Base-by-base conservation (phyloP, 1,140 invertebrate species). In the Zophobas atratus region DNA sequence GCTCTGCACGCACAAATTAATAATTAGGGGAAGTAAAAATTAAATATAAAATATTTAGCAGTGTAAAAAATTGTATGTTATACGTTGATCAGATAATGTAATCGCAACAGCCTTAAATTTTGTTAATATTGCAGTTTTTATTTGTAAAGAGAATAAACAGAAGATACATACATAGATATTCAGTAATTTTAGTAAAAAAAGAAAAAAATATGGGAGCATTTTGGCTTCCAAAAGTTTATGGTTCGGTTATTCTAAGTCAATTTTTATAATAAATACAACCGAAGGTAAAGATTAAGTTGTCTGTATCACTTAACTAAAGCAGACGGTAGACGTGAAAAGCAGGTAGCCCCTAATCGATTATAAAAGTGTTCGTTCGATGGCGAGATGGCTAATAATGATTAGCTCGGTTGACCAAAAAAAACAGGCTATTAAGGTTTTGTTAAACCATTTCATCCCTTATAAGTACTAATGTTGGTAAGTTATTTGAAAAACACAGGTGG, bases 271-370 rank as follows among this genome's bases (percentile, higher is more conserved):
- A 73, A 73, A 51, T 1, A 70, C 32, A 32, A 46, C 6, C 46
- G 2, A 67, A 67, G 41, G 20, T 34, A 53, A 39, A n/a, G 49
- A 79, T 79, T 79, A 70, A 79, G 77, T 79, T 74, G 73, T 79
- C 73, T 72, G 43, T 32, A 35, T 60, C 36, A 38, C 56, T 39
- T 3, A 20, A 46, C 76, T 75, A 60, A 57, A 41, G 43, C 72
- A 75, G 77, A 76, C 76, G 77, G 72, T 70, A 55, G 55, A 56
- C 71, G 70, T 72, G 74, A 70, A 36, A 36, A 51, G 79, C 77
- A 80, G 77, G 79, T 78, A 78, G 77, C 67, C 55, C 36, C 33
- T 80, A 80, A 80, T 80, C 79, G 79, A 80, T 80, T 76, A 74
- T 73, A 76, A 78, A 78, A 78, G 77, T 80, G 77, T 80, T 80